Percentiles rank a stretch among this genome's conserved stretches.
Evolutionary conservation across 2,888 invertebrate species (phyloP).

Genomic region (Acanthosoma haemorrhoidale): DNA sequence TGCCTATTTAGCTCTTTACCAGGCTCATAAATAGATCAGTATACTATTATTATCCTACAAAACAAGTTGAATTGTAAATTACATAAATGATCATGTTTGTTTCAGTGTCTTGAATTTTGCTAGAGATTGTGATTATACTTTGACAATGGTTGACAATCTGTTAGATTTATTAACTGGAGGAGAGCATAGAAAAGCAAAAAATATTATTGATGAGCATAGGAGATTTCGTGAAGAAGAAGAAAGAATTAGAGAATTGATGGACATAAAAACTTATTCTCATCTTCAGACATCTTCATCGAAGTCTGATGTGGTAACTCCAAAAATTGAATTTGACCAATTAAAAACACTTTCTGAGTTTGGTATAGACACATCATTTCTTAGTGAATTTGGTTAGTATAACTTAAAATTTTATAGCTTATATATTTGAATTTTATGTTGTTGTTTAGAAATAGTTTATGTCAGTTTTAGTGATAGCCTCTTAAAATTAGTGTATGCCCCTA

Average conservation of each 20-base stretch:
- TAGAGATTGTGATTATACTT: conserved; percentile 69
- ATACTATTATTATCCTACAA: too few species aligned
- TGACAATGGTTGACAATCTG: conserved; percentile 72
- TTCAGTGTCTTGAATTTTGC: conserved; percentile 69
- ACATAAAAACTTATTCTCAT: conserved; percentile 28
- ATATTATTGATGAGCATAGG: conserved; percentile 62
- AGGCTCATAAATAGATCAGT: too few species aligned
- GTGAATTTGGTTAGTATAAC: conserved; percentile 54
- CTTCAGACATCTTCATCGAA: background rate
- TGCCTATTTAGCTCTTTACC: too few species aligned
- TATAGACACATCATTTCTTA: conserved; percentile 77
- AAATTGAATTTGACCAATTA: conserved; percentile 72
- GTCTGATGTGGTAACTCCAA: conserved; percentile 49
- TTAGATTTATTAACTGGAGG: conserved; percentile 77
- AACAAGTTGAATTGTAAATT: too few species aligned
- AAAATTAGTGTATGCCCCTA: too few species aligned
- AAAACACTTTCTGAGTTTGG: conserved; percentile 68
- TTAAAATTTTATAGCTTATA: too few species aligned
- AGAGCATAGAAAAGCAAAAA: conserved; percentile 72
- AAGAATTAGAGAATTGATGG: conserved; percentile 49
- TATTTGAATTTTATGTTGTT: too few species aligned
- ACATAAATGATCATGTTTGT: too few species aligned
- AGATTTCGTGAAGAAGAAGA: conserved; percentile 60
- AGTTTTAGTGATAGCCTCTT: too few species aligned
- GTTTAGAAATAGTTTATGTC: too few species aligned